Conservation (phyloP, 1,140 invertebrate species). For the Drosophila watanabei region DNA sequence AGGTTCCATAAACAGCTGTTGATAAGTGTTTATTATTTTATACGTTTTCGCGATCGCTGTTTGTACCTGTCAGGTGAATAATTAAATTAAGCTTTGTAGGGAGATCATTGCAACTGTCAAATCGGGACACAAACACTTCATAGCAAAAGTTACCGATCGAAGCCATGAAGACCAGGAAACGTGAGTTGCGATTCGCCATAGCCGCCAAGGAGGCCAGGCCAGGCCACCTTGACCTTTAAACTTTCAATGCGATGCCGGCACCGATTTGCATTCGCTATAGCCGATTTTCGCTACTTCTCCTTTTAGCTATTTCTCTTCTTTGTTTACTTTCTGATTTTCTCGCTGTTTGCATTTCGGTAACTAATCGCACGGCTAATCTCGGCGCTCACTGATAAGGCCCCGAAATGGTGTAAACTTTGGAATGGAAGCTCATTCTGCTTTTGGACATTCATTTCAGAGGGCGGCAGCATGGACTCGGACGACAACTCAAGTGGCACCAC, state of each 20-base stretch:
- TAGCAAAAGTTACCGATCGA: background rate
- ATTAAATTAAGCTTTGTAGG: conserved; percentile 11
- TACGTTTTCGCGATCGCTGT: conserved; percentile 12
- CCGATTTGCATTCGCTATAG: conserved; percentile 15
- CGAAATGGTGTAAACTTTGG: conserved; percentile 65
- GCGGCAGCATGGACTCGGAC: conserved; percentile 54
- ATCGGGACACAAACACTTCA: background rate
- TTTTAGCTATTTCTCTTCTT: conserved; percentile 23
- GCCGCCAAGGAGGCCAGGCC: conserved; percentile 22
- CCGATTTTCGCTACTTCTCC: conserved; percentile 1
- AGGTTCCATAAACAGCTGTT: conserved; percentile 38
- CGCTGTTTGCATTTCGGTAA: conserved; percentile 26
- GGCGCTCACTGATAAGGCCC: conserved; percentile 52
- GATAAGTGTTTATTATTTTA: conserved; percentile 39
- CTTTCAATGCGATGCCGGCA: conserved; percentile 27
- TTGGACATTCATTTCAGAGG: conserved; percentile 44
- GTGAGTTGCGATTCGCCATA: conserved; percentile 35
- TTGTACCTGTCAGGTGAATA: conserved; percentile 5
- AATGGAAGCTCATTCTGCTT: conserved; percentile 54
- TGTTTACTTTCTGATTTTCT: conserved; percentile 48
- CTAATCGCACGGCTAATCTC: conserved; percentile 65
- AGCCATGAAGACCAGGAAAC: conserved; percentile 20
- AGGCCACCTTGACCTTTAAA: conserved; percentile 63
- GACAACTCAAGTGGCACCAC: conserved; percentile 50
- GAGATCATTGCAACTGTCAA: background rate